Evolutionary conservation across 2,888 invertebrate species (phyloP).

Genomic region (Ectropis crepuscularia): DNA sequence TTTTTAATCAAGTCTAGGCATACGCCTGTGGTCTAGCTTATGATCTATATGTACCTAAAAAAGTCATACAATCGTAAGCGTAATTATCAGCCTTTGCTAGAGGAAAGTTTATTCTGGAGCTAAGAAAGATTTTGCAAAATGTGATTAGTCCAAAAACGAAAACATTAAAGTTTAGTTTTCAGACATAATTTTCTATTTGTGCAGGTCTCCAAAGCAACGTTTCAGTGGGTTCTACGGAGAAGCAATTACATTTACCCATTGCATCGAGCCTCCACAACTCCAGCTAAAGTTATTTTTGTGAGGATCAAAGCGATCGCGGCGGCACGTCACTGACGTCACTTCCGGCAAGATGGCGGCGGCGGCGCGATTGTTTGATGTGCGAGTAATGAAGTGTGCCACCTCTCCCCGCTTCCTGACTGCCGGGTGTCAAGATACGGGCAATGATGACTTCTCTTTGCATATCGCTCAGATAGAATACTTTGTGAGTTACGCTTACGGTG

Average conservation of each 20-base stretch:
- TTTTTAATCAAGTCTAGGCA: too few species aligned
- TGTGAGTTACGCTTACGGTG: conserved; percentile 39
- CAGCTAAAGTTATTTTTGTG: conserved; percentile 73
- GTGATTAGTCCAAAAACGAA: too few species aligned
- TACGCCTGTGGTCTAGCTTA: too few species aligned
- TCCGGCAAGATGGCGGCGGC: conserved; percentile 82
- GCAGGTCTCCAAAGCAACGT: background rate
- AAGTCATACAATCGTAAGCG: too few species aligned
- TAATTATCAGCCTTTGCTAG: too few species aligned
- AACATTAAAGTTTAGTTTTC: too few species aligned
- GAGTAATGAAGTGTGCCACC: conserved; percentile 84
- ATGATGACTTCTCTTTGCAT: conserved; percentile 68
- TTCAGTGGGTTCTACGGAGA: conserved; percentile 34
- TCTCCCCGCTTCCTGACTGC: conserved; percentile 75
- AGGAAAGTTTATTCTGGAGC: too few species aligned
- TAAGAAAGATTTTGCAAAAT: too few species aligned
- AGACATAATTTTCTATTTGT: background rate
- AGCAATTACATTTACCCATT: conserved; percentile 63
- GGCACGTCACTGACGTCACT: conserved; percentile 76
- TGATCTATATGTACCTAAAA: too few species aligned
- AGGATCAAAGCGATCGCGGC: conserved; percentile 79
- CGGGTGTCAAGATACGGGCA: conserved; percentile 79
- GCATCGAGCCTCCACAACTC: conserved; percentile 50
- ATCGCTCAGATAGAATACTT: conserved; percentile 58
- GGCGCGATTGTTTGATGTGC: conserved; percentile 82